These are phyloP conservation scores for Agrochola litura DNA, from an alignment of 2,888 invertebrate species.

Conservation along the genomic window DNA sequence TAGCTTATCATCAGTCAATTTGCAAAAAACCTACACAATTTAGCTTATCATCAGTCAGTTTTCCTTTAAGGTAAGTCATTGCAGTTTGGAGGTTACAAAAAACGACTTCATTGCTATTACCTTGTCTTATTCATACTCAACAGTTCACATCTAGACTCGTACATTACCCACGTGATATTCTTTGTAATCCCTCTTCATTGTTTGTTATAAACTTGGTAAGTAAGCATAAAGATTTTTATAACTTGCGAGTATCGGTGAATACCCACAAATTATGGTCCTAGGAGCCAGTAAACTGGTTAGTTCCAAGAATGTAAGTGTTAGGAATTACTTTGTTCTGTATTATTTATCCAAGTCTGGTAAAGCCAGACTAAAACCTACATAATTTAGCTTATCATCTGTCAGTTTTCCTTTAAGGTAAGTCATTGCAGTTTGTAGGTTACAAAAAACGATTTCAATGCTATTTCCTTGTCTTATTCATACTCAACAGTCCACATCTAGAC, in stretches of 20 bases:
- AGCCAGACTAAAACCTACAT: too few species aligned
- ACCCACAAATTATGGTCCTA: slow-evolving; percentile 20
- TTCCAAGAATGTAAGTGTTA: not conserved
- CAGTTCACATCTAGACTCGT: not conserved
- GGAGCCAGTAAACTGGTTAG: slow-evolving; percentile 19
- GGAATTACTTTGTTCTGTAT: too few species aligned
- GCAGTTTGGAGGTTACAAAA: not conserved
- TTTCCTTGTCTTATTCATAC: slow-evolving; percentile 30
- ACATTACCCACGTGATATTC: slow-evolving; percentile 54
- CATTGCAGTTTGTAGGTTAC: not conserved
- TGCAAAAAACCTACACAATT: not conserved
- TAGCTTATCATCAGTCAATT: not conserved
- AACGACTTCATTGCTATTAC: not conserved
- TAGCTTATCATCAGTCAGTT: not conserved
- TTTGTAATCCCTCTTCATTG: slow-evolving; percentile 63
- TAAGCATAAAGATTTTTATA: slow-evolving; percentile 60
- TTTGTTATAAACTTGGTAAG: slow-evolving; percentile 59
- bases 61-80: not conserved
- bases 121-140: slow-evolving; percentile 35
- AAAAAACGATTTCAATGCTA: not conserved
- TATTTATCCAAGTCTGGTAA: too few species aligned
- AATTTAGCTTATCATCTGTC: not conserved
- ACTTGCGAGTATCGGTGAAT: slow-evolving; percentile 23
- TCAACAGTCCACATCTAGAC: not conserved
- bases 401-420: not conserved